Conservation (phyloP, 2,888 invertebrate genomes). For the Campoplex capitator region DNA sequence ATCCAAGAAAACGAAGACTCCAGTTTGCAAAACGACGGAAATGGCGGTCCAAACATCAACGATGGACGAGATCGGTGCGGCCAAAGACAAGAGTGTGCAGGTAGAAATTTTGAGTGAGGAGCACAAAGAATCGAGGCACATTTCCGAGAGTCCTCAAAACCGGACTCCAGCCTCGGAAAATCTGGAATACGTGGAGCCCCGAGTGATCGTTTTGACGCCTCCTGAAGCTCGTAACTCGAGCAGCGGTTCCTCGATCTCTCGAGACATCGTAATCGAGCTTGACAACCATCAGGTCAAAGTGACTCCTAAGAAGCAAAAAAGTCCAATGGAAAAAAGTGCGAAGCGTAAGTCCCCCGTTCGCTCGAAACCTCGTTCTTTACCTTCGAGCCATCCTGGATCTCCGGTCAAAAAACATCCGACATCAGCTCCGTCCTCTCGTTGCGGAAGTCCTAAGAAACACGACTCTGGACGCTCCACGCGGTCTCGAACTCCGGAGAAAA, state of each 20-base stretch:
- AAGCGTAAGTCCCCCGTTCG: conserved; percentile 54
- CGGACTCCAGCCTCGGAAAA: conserved; percentile 20
- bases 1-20: conserved; percentile 61
- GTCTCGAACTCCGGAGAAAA: conserved; percentile 49
- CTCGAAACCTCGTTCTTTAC: conserved; percentile 70
- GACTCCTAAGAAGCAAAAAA: conserved; percentile 74
- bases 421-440: conserved; percentile 73
- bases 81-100: conserved; percentile 73
- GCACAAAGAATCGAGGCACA: neutral
- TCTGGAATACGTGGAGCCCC: conserved; percentile 75
- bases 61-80: conserved; percentile 68
- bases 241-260: conserved; percentile 70
- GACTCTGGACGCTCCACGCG: neutral
- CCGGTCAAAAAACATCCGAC: conserved; percentile 73
- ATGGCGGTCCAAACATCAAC: conserved; percentile 77
- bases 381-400: conserved; percentile 70
- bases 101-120: conserved; percentile 69
- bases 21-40: conserved; percentile 70
- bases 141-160: neutral
- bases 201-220: conserved; percentile 75
- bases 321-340: conserved; percentile 42
- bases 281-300: conserved; percentile 76
- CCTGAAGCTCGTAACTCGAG: conserved; percentile 71
- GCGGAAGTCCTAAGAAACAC: conserved; percentile 72
- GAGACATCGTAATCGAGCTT: conserved; percentile 76